Base-by-base conservation (phyloP, 2,113 vertebrate species). In the Syngnathus typhle region DNA sequence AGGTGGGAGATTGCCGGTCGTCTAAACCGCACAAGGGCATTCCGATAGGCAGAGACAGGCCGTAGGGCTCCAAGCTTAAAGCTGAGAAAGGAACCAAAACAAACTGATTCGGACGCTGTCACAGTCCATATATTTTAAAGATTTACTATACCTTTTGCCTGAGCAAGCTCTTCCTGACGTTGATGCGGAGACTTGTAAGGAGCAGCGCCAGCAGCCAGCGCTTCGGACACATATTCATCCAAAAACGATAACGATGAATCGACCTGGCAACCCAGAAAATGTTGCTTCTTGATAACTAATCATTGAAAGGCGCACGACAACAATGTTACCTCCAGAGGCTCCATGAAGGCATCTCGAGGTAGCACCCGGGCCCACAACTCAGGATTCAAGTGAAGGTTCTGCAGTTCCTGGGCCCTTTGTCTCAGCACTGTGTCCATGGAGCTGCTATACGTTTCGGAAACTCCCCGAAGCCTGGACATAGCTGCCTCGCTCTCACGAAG, bases 171-270 rank as follows among this genome's bases (percentile, higher is more conserved):
- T 72, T 97, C 93, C 66, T 95, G 96, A 69, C 96, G 92, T 79
- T 98, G 97, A 79, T 99, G 96, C 27, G 91, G 94, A 74, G 97
- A 93, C 60, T 96, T 98, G 68, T 99, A 99, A 0, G 97, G 95
- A 65, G 94, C 93, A 21, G 93, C 94, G 18, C 97, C 96, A 13
- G 67, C 81, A 65, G 87, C 89, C 75, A 99, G 90, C 44, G 94
- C 94, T 76, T 98, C 95, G 4, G 94, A 95, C 82, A 99, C 97
- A 86, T 94, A 98, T 21, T 90, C 93, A 87, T 99, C 97, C 87
- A 99, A 85, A 82, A 99, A 99, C 56, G 96, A 96, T 70, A 99
- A 89, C 8, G 97, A 99, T 64, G 94, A 94, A 91, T 99, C 97
- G 37, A 96, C 94, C 97, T 99, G 75, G 6, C 70, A 36, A 74